These are phyloP conservation scores for Sebastes diploproa DNA, from an alignment of 2,797 vertebrate species.

Conservation along the genomic window DNA sequence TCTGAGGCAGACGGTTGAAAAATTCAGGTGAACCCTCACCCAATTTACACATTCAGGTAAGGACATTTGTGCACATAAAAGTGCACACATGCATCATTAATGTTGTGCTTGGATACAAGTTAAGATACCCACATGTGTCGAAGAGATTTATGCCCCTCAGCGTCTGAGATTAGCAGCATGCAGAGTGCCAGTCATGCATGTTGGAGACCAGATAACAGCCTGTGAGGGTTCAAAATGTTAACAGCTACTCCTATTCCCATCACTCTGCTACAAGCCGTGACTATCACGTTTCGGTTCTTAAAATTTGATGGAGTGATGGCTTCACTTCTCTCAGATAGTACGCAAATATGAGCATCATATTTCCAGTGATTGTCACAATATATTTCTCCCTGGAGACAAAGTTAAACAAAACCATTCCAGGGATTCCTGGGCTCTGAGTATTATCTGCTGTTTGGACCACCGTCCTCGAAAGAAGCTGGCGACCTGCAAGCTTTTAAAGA, in stretches of 20 bases:
- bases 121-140: slow-evolving; percentile 32
- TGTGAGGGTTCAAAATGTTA: slow-evolving; percentile 54
- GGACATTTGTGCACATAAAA: background rate
- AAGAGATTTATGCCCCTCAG: slow-evolving; percentile 17
- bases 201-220: slow-evolving; percentile 56
- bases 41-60: background rate
- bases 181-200: slow-evolving; percentile 40
- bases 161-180: slow-evolving; percentile 43
- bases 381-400: slow-evolving; percentile 69
- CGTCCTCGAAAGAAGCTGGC: slow-evolving; percentile 46
- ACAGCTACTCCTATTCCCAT: slow-evolving; percentile 42
- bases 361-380: slow-evolving; percentile 73
- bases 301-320: slow-evolving; percentile 63
- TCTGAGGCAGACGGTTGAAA: slow-evolving; percentile 12
- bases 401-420: slow-evolving; percentile 81
- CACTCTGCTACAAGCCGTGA: slow-evolving; percentile 36
- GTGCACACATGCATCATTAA: background rate
- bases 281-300: slow-evolving; percentile 71
- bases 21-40: slow-evolving; percentile 34
- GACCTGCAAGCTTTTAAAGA: slow-evolving; percentile 63
- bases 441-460: slow-evolving; percentile 79
- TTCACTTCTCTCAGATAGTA: slow-evolving; percentile 63
- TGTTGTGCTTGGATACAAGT: slow-evolving; percentile 21
- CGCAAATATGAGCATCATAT: slow-evolving; percentile 72
- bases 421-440: slow-evolving; percentile 75